Conservation (phyloP, 2,797 vertebrate genomes). For the Peromyscus nudipes region DNA sequence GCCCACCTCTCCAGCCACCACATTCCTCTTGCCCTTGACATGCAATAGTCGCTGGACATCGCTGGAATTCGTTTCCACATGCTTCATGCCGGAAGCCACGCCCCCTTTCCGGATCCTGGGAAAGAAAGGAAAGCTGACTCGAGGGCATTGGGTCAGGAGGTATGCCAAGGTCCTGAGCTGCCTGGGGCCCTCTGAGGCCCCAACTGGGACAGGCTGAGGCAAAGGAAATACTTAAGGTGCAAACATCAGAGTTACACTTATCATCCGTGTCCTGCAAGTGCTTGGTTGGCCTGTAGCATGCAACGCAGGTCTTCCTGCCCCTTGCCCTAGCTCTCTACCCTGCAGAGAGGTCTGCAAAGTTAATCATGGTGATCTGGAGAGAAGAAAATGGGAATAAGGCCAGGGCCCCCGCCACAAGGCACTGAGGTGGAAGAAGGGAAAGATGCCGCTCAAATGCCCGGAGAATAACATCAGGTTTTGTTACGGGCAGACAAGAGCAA, state of each 20-base stretch:
- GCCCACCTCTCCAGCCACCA: slow-evolving; percentile 92
- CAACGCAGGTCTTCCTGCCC: background rate
- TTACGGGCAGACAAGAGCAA: background rate
- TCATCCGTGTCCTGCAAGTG: background rate
- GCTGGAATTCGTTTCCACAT: slow-evolving; percentile 92
- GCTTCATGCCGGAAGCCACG: slow-evolving; percentile 92
- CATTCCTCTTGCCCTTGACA: slow-evolving; percentile 93
- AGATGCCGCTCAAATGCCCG: background rate
- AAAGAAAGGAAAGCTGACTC: slow-evolving; percentile 55
- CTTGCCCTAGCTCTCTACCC: background rate
- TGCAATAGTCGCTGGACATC: slow-evolving; percentile 91
- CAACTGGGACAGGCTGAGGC: background rate
- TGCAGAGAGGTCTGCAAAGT: background rate
- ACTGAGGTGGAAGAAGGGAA: background rate
- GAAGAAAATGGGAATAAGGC: background rate
- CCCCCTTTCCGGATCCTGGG: slow-evolving; percentile 90
- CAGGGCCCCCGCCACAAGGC: background rate
- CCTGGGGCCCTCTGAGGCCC: background rate
- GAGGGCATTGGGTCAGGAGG: background rate
- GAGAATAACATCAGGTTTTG: background rate
- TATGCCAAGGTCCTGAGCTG: background rate
- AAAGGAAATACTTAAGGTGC: background rate
- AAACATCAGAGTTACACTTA: background rate
- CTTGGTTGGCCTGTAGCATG: background rate
- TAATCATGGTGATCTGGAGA: fast-evolving